phyloP scores from a whole-genome alignment of 2,113 vertebrate genomes.

The Gobiocypris rarus region DNA sequence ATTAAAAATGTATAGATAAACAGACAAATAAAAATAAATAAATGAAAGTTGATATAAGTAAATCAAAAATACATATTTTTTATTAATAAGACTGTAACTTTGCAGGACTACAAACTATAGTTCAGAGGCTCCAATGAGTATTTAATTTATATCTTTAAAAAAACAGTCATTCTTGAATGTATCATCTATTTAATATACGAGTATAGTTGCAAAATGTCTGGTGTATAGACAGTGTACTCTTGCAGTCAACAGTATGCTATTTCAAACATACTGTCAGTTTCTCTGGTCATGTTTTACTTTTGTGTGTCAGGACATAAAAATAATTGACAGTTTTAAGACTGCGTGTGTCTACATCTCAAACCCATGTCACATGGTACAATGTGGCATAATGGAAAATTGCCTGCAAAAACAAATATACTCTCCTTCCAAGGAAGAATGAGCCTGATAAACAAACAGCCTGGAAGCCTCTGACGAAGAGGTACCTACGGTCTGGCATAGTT shows the following conservation, averaged over 20 bases:
- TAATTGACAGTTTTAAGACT: slow-evolving; percentile 2
- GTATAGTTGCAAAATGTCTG: background rate
- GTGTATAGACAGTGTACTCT: background rate
- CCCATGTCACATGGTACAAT: slow-evolving; percentile 30
- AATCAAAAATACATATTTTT: no score
- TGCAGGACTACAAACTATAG: background rate
- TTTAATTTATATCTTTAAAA: background rate
- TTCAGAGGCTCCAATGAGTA: background rate
- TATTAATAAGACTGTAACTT: background rate
- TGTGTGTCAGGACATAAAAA: background rate
- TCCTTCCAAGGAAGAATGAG: slow-evolving; percentile 28
- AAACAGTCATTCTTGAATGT: background rate
- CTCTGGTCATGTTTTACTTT: background rate
- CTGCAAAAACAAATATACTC: slow-evolving; percentile 32
- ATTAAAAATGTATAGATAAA: no score
- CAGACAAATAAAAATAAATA: no score
- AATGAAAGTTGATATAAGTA: no score
- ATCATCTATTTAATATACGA: no score
- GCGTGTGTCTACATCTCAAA: background rate
- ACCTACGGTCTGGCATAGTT: slow-evolving; percentile 33
- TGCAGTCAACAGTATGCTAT: background rate
- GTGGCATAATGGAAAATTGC: slow-evolving; percentile 41
- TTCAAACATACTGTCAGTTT: background rate
- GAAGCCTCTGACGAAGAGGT: slow-evolving; percentile 22
- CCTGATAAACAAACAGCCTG: slow-evolving; percentile 35